Evolutionary conservation across 23 tunicate genomes (phyloP).

Genomic region (Phallusia fumigata): DNA sequence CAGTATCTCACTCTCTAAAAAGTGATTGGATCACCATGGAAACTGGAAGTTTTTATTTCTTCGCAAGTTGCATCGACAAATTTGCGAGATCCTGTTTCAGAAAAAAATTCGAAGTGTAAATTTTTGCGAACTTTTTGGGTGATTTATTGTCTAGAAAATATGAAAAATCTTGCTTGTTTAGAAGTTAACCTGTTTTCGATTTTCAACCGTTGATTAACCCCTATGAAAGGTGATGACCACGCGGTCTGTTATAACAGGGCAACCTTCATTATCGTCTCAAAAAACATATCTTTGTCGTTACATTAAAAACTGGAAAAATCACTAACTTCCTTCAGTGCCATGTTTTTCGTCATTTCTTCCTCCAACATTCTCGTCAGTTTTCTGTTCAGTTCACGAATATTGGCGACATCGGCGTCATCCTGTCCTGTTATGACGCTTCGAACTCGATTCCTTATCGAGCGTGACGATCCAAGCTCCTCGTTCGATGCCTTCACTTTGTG

Average conservation of each 20-base stretch:
- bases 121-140: no score
- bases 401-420: conserved; percentile 69
- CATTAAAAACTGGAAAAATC: no score
- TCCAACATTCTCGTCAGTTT: conserved; percentile 93
- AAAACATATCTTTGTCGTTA: no score
- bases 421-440: conserved; percentile 79
- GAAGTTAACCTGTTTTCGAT: no score
- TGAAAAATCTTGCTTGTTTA: no score
- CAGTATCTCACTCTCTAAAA: no score
- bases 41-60: background rate
- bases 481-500: conserved; percentile 31
- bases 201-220: no score
- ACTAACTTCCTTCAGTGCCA: conserved; percentile 65
- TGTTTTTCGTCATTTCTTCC: conserved; percentile 93
- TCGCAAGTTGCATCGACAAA: background rate
- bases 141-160: no score
- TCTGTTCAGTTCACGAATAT: conserved; percentile 75
- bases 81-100: background rate
- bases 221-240: no score
- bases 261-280: no score
- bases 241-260: no score
- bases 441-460: conserved; percentile 42
- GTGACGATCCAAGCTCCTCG: conserved; percentile 50
- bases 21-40: no score
- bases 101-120: background rate